Evolutionary conservation across 2,797 vertebrate genomes (phyloP).

Genomic region (Bothrops alternatus): DNA sequence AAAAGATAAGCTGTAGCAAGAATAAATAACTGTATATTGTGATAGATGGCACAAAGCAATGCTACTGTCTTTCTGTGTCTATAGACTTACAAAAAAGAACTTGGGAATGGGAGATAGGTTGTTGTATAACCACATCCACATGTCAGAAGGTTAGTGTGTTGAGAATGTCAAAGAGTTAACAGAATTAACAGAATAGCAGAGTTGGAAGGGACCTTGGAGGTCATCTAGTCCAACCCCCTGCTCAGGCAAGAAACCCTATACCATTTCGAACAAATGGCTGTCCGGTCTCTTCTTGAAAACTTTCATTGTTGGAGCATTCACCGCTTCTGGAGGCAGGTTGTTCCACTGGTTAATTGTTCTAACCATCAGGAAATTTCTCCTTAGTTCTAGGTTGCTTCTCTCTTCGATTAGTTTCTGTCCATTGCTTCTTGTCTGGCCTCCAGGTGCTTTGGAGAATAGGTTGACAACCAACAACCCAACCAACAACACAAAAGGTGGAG

Average conservation of each 20-base stretch:
- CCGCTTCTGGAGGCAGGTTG: accelerated
- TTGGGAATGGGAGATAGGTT: neutral
- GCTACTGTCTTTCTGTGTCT: neutral
- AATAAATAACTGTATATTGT: neutral
- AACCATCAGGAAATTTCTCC: neutral
- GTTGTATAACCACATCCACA: neutral
- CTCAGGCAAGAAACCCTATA: neutral
- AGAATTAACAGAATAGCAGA: neutral
- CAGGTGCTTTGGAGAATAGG: neutral
- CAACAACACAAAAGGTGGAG: too few species aligned
- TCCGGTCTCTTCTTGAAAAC: neutral
- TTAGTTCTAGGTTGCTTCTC: neutral
- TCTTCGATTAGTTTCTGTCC: neutral
- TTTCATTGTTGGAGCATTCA: neutral
- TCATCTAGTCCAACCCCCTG: neutral
- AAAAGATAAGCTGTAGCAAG: neutral
- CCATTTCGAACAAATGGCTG: neutral
- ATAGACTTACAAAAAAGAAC: neutral
- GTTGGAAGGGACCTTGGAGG: neutral
- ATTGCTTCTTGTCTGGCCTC: neutral
- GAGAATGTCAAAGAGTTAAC: neutral
- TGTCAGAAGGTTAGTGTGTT: neutral
- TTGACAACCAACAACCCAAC: neutral
- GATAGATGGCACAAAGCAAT: neutral
- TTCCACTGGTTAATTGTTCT: neutral